Evolutionary conservation across 2,797 vertebrate species (phyloP).

Genomic region (Urocyon cinereoargenteus): DNA sequence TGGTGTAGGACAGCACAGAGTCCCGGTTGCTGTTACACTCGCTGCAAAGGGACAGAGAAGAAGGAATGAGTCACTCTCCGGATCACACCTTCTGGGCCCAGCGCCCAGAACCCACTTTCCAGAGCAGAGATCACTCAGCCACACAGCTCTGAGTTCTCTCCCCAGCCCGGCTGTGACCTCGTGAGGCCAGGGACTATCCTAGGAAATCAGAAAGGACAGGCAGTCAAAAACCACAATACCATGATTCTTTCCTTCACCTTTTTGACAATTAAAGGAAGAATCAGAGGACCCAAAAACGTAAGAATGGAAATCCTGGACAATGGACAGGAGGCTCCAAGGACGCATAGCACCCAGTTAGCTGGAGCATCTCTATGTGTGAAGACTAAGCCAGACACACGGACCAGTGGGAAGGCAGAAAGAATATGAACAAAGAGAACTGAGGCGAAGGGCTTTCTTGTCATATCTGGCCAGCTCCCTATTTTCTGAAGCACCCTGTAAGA

Average conservation of each 20-base stretch:
- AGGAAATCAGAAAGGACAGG: background rate
- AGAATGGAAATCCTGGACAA: background rate
- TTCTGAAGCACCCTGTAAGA: background rate
- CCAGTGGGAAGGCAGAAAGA: background rate
- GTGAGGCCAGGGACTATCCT: background rate
- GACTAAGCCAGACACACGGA: fast-evolving
- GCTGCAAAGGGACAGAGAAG: constrained; percentile 84
- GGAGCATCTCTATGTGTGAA: fast-evolving
- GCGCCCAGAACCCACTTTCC: background rate
- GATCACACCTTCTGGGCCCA: background rate
- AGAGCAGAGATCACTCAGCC: fast-evolving
- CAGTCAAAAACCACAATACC: background rate
- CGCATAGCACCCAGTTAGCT: fast-evolving
- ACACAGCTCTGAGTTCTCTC: fast-evolving
- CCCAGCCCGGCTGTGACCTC: background rate
- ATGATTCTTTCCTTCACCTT: background rate
- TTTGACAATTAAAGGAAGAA: background rate
- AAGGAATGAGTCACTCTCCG: background rate
- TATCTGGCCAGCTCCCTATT: background rate
- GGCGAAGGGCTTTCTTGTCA: no score
- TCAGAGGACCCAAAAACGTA: background rate
- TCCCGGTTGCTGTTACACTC: constrained; percentile 99
- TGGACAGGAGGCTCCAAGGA: background rate
- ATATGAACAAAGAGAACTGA: fast-evolving
- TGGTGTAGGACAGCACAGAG: constrained; percentile 98